These are phyloP conservation scores for Hoplostethus mediterraneus DNA, from an alignment of 2,797 vertebrate genomes.

Conservation along the genomic window DNA sequence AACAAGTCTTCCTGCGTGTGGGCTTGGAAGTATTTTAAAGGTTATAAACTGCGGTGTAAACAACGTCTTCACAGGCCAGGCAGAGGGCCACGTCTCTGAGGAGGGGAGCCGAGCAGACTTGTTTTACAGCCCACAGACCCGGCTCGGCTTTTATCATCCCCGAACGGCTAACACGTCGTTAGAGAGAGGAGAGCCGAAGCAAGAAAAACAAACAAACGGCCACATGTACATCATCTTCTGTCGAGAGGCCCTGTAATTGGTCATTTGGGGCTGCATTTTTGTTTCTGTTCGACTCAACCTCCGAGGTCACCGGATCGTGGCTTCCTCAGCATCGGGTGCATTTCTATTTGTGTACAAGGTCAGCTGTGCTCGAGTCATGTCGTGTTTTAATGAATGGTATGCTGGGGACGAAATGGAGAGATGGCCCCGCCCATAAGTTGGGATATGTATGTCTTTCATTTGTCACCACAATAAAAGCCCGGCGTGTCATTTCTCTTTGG, in stretches of 20 bases:
- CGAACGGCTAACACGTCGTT: slow-evolving; percentile 62
- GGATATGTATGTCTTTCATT: slow-evolving; percentile 39
- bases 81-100: slow-evolving; percentile 63
- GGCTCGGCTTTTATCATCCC: slow-evolving; percentile 74
- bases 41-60: slow-evolving; percentile 76
- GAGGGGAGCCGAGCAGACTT: slow-evolving; percentile 50
- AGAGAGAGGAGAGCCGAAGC: slow-evolving; percentile 46
- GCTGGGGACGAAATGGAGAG: slow-evolving; percentile 29
- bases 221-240: slow-evolving; percentile 48
- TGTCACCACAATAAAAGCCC: slow-evolving; percentile 34
- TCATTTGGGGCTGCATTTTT: slow-evolving; percentile 55
- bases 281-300: slow-evolving; percentile 27
- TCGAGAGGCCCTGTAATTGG: slow-evolving; percentile 71
- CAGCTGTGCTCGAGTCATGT: slow-evolving; percentile 35
- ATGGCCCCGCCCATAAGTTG: slow-evolving; percentile 34
- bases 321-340: slow-evolving; percentile 33
- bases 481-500: slow-evolving; percentile 24
- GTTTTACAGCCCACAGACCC: slow-evolving; percentile 68
- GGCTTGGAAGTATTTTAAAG: slow-evolving; percentile 71
- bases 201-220: slow-evolving; percentile 67
- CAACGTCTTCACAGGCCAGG: slow-evolving; percentile 67
- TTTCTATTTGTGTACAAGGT: slow-evolving; percentile 44
- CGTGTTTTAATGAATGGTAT: slow-evolving; percentile 48
- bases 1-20: slow-evolving; percentile 67
- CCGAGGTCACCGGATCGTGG: slow-evolving; percentile 19